Base-by-base conservation (phyloP, 2,113 vertebrate genomes). In the Chloebia gouldiae region DNA sequence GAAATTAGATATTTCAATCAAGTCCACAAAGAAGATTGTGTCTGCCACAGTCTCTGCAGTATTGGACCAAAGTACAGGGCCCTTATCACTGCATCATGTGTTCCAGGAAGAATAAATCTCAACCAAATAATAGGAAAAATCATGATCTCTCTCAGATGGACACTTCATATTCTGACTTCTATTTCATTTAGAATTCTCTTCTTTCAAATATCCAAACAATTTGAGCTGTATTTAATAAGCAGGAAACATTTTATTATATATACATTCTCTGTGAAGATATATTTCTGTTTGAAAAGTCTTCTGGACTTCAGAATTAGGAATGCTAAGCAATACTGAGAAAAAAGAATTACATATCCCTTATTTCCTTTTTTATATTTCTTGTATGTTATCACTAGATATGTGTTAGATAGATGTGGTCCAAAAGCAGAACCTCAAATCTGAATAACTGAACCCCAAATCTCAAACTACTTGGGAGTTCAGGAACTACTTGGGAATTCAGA, bases 311-410 rank as follows among this genome's bases (percentile, higher is more conserved):
- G 53, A 91, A 44, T 63, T 39, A 54, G 17, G 39, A 23, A 12
- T 81, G 51, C 16, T 78, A 59, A 66, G 1, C 7, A 56, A 19
- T 53, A 42, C 19, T 28, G 31, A 45, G 37, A 40, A n/a, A 82
- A 56, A 88, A 8, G 10, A 86, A 70, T 54, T 60, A 51, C 15
- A 60, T 31, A 66, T 30, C 35, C 27, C 14, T 49, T 53, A 33
- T 16, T 61, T 72, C 47, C 37, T 73, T 81, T 50, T 59, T 78
- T 22, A 22, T 3, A 39, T 25, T 82, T 73, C 45, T 73, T 60
- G 27, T 19, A 12, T 0, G 0, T 40, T 64, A 44, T 39, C 30
- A 45, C n/a, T 40, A 51, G 4, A 4, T 37, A 31, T 2, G 1
- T 44, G 13, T 53, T 30, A 35, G 28, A 40, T n/a, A 23, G 25